Conservation (phyloP, 1,140 invertebrate genomes). For the Polypedilum pembai region DNA sequence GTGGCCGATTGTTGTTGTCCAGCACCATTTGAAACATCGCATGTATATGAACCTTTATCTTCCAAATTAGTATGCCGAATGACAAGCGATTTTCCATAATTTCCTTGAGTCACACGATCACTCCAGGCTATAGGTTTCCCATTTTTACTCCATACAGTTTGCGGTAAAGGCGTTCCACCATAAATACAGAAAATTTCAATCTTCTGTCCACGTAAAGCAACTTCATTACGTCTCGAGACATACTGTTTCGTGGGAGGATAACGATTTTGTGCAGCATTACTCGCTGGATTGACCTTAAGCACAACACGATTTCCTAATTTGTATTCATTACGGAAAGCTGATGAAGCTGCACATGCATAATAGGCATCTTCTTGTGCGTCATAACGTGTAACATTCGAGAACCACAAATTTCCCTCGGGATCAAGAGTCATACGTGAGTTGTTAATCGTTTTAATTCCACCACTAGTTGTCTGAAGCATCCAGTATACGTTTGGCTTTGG, state of each 20-base stretch:
- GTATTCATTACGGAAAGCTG: constrained; percentile 79
- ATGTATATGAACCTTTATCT: constrained; percentile 81
- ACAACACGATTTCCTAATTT: constrained; percentile 79
- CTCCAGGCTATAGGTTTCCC: constrained; percentile 56
- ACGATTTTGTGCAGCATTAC: constrained; percentile 68
- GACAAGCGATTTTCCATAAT: constrained; percentile 87
- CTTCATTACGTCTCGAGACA: constrained; percentile 74
- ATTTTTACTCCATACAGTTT: constrained; percentile 79
- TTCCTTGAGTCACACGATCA: constrained; percentile 70
- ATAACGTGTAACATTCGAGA: constrained; percentile 82
- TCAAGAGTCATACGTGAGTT: constrained; percentile 88
- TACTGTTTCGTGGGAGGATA: constrained; percentile 72
- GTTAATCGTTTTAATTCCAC: constrained; percentile 79
- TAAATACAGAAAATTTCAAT: constrained; percentile 81
- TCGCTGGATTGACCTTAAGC: constrained; percentile 68
- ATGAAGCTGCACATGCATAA: constrained; percentile 85
- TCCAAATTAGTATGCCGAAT: constrained; percentile 78
- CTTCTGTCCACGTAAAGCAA: constrained; percentile 71
- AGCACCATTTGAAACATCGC: constrained; percentile 85
- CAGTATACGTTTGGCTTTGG: constrained; percentile 91
- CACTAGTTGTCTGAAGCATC: constrained; percentile 72
- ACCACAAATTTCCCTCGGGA: constrained; percentile 89
- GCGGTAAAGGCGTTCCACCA: constrained; percentile 78
- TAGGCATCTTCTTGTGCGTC: constrained; percentile 74
- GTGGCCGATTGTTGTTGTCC: constrained; percentile 75